A percentile compares a stretch with the other conserved stretches of the same genome.
Conservation (phyloP, 2,797 vertebrate genomes). For the Xiphorhynchus erythropygius region DNA sequence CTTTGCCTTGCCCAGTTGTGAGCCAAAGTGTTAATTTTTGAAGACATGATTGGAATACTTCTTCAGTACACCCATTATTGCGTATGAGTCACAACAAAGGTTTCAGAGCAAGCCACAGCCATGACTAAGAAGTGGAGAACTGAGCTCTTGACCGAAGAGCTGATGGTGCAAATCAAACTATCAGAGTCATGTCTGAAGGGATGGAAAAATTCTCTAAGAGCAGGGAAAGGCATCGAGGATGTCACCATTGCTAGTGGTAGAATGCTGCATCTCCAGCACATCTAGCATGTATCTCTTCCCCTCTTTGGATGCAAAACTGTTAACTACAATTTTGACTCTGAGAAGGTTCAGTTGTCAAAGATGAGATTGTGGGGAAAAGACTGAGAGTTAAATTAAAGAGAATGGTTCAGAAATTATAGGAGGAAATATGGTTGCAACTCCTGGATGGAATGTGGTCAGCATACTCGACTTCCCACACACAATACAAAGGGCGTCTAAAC, state of each 20-base stretch:
- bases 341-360: background rate
- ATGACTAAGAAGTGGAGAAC: background rate
- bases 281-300: background rate
- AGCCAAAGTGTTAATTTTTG: background rate
- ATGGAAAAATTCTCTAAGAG: background rate
- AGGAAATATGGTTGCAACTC: background rate
- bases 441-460: background rate
- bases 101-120: background rate
- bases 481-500: background rate
- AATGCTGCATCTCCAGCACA: background rate
- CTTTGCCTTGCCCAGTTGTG: background rate
- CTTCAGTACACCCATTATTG: background rate
- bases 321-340: background rate
- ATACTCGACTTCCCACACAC: background rate
- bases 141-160: background rate
- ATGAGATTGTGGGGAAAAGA: background rate
- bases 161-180: background rate
- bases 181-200: background rate
- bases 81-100: background rate
- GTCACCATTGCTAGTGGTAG: background rate
- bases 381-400: background rate
- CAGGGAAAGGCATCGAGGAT: background rate
- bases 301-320: background rate
- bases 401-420: background rate
- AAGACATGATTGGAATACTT: background rate